Percentiles rank a stretch among this genome's conserved stretches.
Conservation (phyloP, 1,140 invertebrate species). For the Heliconius melpomene region DNA sequence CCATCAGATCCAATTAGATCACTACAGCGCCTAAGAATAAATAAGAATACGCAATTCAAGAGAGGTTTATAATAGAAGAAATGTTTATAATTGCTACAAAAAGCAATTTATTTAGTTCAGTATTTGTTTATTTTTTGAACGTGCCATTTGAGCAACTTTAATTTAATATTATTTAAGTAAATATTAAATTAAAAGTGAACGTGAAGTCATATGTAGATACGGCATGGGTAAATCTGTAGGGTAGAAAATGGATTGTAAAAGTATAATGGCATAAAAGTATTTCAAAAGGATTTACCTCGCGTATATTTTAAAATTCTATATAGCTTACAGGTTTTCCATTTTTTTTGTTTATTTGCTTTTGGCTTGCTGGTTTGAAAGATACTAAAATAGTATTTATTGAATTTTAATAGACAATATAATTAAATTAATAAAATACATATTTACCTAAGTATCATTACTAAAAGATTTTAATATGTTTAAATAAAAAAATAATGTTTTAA, state of each 20-base stretch:
- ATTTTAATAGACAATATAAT: too few species aligned
- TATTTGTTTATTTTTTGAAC: neutral
- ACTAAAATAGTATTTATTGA: neutral
- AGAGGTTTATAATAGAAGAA: neutral
- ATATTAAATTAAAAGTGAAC: neutral
- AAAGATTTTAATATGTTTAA: too few species aligned
- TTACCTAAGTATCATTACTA: too few species aligned
- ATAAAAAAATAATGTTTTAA: neutral
- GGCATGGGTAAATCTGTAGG: neutral
- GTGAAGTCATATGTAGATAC: neutral
- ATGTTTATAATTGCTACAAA: neutral
- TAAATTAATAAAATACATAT: too few species aligned
- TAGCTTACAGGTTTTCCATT: neutral
- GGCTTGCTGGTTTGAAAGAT: neutral
- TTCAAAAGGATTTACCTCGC: neutral
- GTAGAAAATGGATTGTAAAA: constrained; percentile 1
- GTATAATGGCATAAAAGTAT: constrained; percentile 2
- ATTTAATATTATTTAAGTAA: neutral
- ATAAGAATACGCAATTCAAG: neutral
- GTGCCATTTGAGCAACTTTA: neutral
- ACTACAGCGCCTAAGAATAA: neutral
- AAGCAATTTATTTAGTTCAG: neutral
- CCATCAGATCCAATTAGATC: neutral
- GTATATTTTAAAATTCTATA: neutral
- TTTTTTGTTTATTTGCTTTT: neutral